These are phyloP conservation scores for Pilophorus perplexus DNA, from an alignment of 2,888 invertebrate genomes.

Conservation along the genomic window DNA sequence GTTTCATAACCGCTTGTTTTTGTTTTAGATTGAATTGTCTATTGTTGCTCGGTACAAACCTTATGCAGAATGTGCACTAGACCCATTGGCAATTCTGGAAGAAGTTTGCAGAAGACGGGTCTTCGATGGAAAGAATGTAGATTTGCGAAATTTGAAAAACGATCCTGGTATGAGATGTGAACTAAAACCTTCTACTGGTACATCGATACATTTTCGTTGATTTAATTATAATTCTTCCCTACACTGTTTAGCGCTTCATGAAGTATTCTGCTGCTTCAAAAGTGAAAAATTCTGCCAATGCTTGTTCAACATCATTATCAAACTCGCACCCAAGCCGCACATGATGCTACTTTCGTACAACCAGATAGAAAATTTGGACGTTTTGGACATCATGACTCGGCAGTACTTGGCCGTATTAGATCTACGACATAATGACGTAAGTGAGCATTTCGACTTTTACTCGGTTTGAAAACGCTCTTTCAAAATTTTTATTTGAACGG, in stretches of 20 bases:
- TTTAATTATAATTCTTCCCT: not conserved
- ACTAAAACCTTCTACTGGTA: too few relatives aligned
- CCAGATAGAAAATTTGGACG: not conserved
- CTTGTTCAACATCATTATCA: not conserved
- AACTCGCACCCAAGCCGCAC: not conserved
- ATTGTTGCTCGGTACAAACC: constrained; percentile 15
- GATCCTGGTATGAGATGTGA: too few relatives aligned
- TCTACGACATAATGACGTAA: constrained; percentile 16
- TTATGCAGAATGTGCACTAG: not conserved
- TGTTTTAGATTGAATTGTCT: constrained; percentile 14
- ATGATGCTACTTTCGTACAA: constrained; percentile 17
- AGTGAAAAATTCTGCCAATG: not conserved
- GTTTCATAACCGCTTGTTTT: not conserved
- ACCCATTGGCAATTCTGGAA: not conserved
- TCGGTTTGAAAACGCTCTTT: not conserved
- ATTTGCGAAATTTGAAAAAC: constrained; percentile 1
- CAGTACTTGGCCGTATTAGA: constrained; percentile 2
- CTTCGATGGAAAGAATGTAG: not conserved
- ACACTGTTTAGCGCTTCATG: not conserved
- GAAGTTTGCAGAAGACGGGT: not conserved
- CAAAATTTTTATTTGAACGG: not conserved
- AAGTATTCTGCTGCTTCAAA: not conserved
- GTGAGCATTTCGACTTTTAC: not conserved
- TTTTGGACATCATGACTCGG: not conserved
- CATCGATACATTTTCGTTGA: not conserved